Evolutionary conservation across 2,888 invertebrate species (phyloP).

Genomic region (Lagria hirta): DNA sequence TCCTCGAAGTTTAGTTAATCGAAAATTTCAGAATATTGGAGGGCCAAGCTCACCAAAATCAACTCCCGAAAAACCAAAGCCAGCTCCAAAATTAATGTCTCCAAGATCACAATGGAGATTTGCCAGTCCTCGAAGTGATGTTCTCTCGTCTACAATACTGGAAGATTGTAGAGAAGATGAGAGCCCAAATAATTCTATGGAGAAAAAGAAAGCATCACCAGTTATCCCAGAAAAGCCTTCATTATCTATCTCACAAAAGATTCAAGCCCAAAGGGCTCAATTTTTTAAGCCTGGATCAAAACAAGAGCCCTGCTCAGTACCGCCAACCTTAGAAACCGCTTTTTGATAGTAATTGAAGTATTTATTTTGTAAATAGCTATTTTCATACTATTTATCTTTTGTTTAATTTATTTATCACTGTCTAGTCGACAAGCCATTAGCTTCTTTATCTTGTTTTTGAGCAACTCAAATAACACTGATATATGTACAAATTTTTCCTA

Average conservation of each 20-base stretch:
- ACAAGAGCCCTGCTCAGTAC: conserved; percentile 46
- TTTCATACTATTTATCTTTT: conserved; percentile 30
- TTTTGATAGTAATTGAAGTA: conserved; percentile 50
- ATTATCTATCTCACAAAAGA: conserved; percentile 55
- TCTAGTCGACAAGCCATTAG: conserved; percentile 42
- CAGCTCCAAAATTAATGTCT: conserved; percentile 63
- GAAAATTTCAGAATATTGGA: conserved; percentile 59
- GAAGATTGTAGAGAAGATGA: conserved; percentile 84
- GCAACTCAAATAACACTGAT: background rate
- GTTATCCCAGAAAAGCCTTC: background rate
- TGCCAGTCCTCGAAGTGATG: conserved; percentile 75
- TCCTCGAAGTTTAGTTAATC: conserved; percentile 67
- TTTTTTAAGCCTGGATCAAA: conserved; percentile 52
- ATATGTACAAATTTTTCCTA: conserved; percentile 24
- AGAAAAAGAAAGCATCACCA: conserved; percentile 53
- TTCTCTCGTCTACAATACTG: conserved; percentile 81
- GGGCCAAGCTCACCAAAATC: conserved; percentile 60
- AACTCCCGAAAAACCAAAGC: conserved; percentile 40
- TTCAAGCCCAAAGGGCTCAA: conserved; percentile 64
- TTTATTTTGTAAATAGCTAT: conserved; percentile 31
- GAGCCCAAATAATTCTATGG: conserved; percentile 63
- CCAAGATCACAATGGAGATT: conserved; percentile 74
- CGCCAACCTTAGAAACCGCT: conserved; percentile 65
- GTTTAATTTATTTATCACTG: conserved; percentile 31
- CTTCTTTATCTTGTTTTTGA: conserved; percentile 25